A percentile compares a stretch with the other conserved stretches of the same genome.
These are phyloP conservation scores for Meloe dianella DNA, from an alignment of 2,888 invertebrate species.

Conservation along the genomic window DNA sequence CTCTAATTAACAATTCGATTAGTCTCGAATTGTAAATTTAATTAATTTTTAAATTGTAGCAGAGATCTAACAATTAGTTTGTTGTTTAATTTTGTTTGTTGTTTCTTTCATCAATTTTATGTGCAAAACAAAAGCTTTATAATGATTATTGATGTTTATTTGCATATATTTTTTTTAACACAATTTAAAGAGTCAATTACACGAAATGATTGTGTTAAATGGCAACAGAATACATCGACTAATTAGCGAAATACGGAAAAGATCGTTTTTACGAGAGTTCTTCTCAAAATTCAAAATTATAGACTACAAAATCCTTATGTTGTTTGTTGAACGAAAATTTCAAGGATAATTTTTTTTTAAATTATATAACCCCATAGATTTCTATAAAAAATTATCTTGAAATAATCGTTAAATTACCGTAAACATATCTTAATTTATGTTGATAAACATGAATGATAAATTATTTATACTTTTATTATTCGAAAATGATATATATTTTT, in stretches of 20 bases:
- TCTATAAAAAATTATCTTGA: background rate
- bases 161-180: background rate
- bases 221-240: too few relatives aligned
- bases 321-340: background rate
- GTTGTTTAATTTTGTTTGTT: background rate
- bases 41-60: background rate
- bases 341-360: background rate
- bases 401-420: background rate
- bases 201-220: too few relatives aligned
- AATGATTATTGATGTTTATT: background rate
- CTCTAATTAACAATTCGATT: background rate
- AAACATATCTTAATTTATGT: background rate
- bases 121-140: background rate
- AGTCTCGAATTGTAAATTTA: background rate
- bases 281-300: too few relatives aligned
- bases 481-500: background rate
- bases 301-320: background rate
- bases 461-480: background rate
- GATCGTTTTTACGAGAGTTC: too few relatives aligned
- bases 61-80: background rate
- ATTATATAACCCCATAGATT: background rate
- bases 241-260: too few relatives aligned
- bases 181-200: background rate
- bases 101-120: background rate
- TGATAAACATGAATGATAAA: background rate